Conservation (phyloP, 2,888 invertebrate species). For the Prosapia bicincta region DNA sequence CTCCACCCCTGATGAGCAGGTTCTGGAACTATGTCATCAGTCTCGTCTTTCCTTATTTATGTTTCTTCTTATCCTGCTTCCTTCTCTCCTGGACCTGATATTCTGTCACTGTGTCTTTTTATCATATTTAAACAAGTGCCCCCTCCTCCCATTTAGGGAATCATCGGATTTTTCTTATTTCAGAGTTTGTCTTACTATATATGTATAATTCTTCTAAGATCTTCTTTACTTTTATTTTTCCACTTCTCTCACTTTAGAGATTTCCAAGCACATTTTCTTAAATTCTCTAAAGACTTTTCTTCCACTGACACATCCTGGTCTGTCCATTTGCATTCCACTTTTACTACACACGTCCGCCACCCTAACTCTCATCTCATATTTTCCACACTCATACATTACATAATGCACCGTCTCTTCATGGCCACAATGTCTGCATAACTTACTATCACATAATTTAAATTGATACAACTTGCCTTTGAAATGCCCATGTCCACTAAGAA, state of each 20-base stretch:
- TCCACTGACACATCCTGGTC: neutral
- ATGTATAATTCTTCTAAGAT: neutral
- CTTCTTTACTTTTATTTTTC: neutral
- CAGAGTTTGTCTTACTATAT: too few species aligned
- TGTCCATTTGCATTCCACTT: neutral
- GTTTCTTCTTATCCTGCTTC: neutral
- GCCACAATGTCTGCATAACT: neutral
- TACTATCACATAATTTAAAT: neutral
- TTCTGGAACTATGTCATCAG: neutral
- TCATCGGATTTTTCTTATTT: neutral
- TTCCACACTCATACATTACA: neutral
- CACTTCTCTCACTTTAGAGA: neutral
- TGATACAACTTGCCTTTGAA: neutral
- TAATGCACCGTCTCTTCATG: neutral
- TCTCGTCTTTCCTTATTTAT: neutral
- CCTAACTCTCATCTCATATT: neutral
- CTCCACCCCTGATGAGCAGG: neutral
- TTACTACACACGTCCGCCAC: neutral
- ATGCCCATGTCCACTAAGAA: neutral
- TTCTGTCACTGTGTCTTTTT: neutral
- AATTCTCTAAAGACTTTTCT: neutral
- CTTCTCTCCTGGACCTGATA: neutral
- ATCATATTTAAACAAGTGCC: neutral
- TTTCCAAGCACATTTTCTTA: neutral
- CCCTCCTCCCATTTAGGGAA: neutral